Evolutionary conservation across 53 echinoderm and acorn worm species (phyloP).

Genomic region (Antedon mediterranea): DNA sequence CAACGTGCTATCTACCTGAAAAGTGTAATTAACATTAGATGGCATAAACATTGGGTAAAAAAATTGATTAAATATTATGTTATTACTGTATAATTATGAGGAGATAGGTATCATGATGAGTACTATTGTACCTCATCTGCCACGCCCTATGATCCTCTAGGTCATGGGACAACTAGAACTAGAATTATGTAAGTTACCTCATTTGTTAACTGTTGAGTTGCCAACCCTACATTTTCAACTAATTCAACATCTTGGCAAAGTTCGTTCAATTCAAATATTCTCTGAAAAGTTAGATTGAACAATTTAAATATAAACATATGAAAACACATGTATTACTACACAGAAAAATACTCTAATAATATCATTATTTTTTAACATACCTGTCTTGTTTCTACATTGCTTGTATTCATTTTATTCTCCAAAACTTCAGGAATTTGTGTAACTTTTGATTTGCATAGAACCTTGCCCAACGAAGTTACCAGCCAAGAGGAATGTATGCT

Average conservation of each 20-base stretch:
- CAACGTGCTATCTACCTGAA: conserved; percentile 70
- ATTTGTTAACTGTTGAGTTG: neutral
- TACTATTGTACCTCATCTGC: too few species aligned
- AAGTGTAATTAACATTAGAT: neutral
- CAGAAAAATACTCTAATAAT: too few species aligned
- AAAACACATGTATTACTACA: too few species aligned
- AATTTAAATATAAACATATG: too few species aligned
- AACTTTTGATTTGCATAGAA: neutral
- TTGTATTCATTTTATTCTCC: neutral
- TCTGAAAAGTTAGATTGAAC: conserved; percentile 15
- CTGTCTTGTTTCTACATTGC: conserved; percentile 16
- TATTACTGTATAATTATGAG: too few species aligned
- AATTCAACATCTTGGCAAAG: conserved; percentile 19
- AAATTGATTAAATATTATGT: too few species aligned
- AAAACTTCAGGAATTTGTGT: conserved; percentile 14
- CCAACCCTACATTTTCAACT: neutral
- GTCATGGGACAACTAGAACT: too few species aligned
- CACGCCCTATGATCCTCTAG: too few species aligned
- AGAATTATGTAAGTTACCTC: too few species aligned
- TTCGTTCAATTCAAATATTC: conserved; percentile 37
- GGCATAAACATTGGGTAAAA: neutral
- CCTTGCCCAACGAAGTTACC: neutral
- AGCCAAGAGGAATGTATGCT: neutral
- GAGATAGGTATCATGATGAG: too few species aligned
- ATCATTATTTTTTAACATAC: neutral